Evolutionary conservation across 2,888 invertebrate species (phyloP).

Genomic region (Conistra vaccinii): DNA sequence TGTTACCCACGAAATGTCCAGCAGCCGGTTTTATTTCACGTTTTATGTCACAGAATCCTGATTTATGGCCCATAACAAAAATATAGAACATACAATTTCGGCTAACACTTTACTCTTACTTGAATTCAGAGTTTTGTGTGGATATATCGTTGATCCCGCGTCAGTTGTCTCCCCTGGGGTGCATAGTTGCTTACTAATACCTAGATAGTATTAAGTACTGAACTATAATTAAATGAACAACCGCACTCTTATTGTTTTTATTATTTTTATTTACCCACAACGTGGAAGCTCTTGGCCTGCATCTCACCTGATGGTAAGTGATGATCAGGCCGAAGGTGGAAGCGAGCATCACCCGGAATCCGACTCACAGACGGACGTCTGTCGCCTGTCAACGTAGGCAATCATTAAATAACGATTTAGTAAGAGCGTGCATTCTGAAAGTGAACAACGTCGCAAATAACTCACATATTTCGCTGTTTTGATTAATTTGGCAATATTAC

Average conservation of each 20-base stretch:
- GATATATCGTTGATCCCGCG: constrained; percentile 29
- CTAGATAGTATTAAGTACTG: constrained; percentile 27
- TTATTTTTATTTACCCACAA: no score
- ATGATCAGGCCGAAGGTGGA: no score
- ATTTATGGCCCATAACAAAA: constrained; percentile 57
- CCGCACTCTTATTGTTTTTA: no score
- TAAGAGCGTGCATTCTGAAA: no score
- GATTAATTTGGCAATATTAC: no score
- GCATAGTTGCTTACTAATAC: constrained; percentile 22
- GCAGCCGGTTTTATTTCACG: constrained; percentile 55
- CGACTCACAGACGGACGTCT: no score
- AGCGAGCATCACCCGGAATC: no score
- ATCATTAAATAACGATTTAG: neutral
- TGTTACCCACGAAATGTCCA: constrained; percentile 43
- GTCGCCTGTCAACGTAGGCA: neutral
- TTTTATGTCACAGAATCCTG: constrained; percentile 55
- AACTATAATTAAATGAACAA: constrained; percentile 55
- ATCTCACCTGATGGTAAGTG: no score
- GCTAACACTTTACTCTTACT: constrained; percentile 43
- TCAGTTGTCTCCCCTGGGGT: constrained; percentile 25
- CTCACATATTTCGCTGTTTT: no score
- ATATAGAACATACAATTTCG: constrained; percentile 47
- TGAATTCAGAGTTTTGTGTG: constrained; percentile 38
- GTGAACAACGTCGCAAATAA: no score
- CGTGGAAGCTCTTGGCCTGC: no score